Evolutionary conservation across 2,888 invertebrate genomes (phyloP).

Genomic region (Toxonevra muliebris): DNA sequence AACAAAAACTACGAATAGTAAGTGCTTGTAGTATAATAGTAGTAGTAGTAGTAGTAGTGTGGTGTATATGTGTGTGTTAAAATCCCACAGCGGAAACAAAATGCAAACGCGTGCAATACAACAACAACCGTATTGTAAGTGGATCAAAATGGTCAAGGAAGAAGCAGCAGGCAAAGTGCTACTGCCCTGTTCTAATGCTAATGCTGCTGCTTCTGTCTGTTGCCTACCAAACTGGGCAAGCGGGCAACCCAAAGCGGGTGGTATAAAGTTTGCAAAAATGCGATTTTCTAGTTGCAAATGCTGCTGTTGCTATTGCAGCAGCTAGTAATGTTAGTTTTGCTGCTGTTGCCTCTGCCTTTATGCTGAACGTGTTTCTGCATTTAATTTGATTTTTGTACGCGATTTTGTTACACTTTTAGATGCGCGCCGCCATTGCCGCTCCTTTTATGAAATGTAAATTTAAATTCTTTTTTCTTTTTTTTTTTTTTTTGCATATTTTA

Average conservation of each 20-base stretch:
- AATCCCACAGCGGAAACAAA: background rate
- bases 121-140: background rate
- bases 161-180: background rate
- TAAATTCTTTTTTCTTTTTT: conserved; percentile 25
- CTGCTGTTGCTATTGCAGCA: conserved; percentile 8
- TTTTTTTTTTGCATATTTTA: conserved; percentile 45
- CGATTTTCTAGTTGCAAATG: background rate
- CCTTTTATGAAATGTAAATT: conserved; percentile 14
- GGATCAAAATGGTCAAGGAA: conserved; percentile 8
- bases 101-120: conserved; percentile 16
- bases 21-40: background rate
- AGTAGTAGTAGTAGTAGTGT: conserved; percentile 2
- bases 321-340: conserved; percentile 25
- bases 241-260: too few relatives aligned
- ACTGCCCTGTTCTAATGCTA: too few relatives aligned
- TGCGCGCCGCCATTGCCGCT: background rate
- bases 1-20: background rate
- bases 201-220: too few relatives aligned
- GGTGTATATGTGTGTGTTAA: background rate
- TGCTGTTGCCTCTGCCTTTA: conserved; percentile 11
- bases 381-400: conserved; percentile 42
- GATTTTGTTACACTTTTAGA: background rate
- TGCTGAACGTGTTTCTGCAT: conserved; percentile 43
- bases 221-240: too few relatives aligned
- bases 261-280: too few relatives aligned